A percentile compares a stretch with the other conserved stretches of the same genome.
Conservation (phyloP, 2,888 invertebrate species). For the Andricus curvator region DNA sequence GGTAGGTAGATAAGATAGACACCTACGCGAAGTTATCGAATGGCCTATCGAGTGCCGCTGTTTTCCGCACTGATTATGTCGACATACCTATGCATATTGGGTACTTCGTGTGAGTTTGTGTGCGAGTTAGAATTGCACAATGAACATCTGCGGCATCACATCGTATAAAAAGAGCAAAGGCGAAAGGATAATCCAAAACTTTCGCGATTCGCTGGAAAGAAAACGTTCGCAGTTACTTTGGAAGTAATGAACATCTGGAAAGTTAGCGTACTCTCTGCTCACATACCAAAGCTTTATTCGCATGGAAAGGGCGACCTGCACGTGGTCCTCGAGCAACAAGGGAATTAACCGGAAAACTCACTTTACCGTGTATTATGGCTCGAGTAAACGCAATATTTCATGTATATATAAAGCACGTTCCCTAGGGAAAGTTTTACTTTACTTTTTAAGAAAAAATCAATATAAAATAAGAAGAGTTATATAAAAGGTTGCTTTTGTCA, state of each 20-base stretch:
- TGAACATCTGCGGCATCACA: conserved; percentile 50
- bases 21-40: conserved; percentile 33
- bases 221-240: conserved; percentile 46
- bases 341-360: conserved; percentile 38
- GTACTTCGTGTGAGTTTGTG: conserved; percentile 27
- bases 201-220: conserved; percentile 52
- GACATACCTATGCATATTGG: conserved; percentile 32
- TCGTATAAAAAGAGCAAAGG: conserved; percentile 52
- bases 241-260: conserved; percentile 54
- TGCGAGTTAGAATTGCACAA: conserved; percentile 36
- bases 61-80: conserved; percentile 51
- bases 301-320: conserved; percentile 19
- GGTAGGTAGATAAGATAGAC: conserved; percentile 13
- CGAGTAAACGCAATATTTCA: conserved; percentile 21
- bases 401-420: conserved; percentile 27
- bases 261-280: conserved; percentile 40
- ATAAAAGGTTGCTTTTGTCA: background rate
- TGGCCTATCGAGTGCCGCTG: conserved; percentile 47
- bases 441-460: background rate
- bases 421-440: background rate
- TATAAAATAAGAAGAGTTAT: background rate
- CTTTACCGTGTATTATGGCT: conserved; percentile 29
- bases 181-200: conserved; percentile 56
- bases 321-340: conserved; percentile 24
- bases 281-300: background rate